Evolutionary conservation across 2,797 vertebrate genomes (phyloP).

Genomic region (Pangasius djambal): DNA sequence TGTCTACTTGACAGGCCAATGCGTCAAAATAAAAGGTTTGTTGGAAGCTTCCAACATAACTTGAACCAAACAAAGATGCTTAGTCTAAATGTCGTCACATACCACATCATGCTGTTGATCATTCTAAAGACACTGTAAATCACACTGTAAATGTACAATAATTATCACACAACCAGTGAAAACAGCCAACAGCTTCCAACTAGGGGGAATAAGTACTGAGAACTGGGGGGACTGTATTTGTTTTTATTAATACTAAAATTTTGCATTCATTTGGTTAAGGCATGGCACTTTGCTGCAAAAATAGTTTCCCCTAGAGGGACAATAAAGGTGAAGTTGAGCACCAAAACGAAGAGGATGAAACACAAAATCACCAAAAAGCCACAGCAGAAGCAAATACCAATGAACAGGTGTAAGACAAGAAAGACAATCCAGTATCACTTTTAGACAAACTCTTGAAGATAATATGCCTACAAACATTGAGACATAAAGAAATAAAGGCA

Average conservation of each 20-base stretch:
- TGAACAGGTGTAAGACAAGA: background rate
- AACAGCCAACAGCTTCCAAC: background rate
- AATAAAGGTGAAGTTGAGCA: background rate
- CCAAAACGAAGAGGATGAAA: background rate
- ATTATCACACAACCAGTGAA: background rate
- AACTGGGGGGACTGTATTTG: too few species aligned
- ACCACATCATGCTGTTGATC: background rate
- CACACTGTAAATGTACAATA: background rate
- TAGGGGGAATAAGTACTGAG: background rate
- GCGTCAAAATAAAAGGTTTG: too few species aligned
- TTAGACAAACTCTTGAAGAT: background rate
- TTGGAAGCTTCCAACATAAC: background rate
- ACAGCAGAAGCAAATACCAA: background rate
- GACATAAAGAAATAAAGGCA: background rate
- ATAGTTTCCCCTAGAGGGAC: too few species aligned
- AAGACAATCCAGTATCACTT: background rate
- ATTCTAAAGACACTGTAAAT: background rate
- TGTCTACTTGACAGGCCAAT: background rate
- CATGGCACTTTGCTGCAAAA: too few species aligned
- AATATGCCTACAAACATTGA: background rate
- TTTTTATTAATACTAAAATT: too few species aligned
- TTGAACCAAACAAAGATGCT: background rate
- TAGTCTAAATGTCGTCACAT: background rate
- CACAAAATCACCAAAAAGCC: background rate
- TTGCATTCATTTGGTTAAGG: too few species aligned